These are phyloP conservation scores for Paradisaea rubra DNA, from an alignment of 2,113 vertebrate species.

Conservation along the genomic window DNA sequence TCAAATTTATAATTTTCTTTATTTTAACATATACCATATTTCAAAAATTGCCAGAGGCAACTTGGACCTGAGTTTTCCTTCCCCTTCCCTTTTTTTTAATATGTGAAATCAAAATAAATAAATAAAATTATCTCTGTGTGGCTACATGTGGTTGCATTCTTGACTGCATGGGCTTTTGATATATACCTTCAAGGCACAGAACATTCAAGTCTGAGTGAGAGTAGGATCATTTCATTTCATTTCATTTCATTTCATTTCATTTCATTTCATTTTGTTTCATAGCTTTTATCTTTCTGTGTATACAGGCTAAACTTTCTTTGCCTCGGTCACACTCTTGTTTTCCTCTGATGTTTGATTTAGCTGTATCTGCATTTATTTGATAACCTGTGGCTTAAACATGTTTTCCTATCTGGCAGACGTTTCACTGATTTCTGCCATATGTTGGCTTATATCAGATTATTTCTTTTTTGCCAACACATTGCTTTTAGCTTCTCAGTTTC, in stretches of 20 bases:
- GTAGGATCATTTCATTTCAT: neutral
- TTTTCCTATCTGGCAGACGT: neutral
- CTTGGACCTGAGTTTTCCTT: neutral
- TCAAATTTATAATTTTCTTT: neutral
- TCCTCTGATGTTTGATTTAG: conserved; percentile 1
- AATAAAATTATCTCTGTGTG: neutral
- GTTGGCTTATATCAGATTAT: neutral
- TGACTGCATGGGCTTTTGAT: neutral
- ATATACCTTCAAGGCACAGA: neutral
- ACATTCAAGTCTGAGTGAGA: neutral
- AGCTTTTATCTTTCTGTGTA: neutral
- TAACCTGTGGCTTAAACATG: conserved; percentile 1
- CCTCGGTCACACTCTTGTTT: neutral
- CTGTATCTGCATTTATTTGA: conserved; percentile 33
- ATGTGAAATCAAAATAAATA: neutral
- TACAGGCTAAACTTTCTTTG: neutral
- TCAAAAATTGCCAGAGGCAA: neutral
- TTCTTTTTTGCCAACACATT: neutral
- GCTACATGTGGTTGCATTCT: neutral
- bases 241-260: neutral
- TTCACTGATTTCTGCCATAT: conserved; percentile 3
- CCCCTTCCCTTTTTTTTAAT: neutral
- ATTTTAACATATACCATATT: neutral
- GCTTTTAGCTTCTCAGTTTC: neutral
- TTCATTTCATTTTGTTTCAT: neutral